Percentiles rank a stretch among this genome's conserved stretches.
Evolutionary conservation across 2,888 invertebrate species (phyloP).

Genomic region (Lasioglossum vierecki): DNA sequence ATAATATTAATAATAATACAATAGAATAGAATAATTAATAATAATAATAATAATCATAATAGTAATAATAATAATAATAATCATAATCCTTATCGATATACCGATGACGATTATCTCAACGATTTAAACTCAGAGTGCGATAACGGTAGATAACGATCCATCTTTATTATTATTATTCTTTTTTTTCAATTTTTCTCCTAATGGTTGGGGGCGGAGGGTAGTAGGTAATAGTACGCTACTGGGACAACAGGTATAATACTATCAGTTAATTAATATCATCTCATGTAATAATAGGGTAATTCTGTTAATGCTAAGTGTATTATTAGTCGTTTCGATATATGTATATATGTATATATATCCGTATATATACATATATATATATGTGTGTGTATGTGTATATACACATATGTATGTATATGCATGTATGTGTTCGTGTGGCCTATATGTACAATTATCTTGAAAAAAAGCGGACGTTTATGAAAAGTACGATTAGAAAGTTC

Average conservation of each 20-base stretch:
- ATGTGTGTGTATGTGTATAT: not conserved
- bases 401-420: conserved; percentile 11
- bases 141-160: conserved; percentile 64
- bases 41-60: conserved; percentile 51
- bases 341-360: conserved; percentile 14
- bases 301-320: conserved; percentile 64
- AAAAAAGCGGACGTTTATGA: not conserved
- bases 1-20: conserved; percentile 60
- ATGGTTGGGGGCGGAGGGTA: conserved; percentile 6
- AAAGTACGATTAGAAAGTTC: not conserved
- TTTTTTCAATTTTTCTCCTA: conserved; percentile 48
- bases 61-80: conserved; percentile 58
- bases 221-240: conserved; percentile 64
- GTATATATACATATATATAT: conserved; percentile 13
- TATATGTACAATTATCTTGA: conserved; percentile 1
- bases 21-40: conserved; percentile 56
- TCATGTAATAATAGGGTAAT: conserved; percentile 58
- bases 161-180: conserved; percentile 11
- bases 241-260: conserved; percentile 79
- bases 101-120: conserved; percentile 63
- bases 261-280: conserved; percentile 74
- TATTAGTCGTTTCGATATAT: conserved; percentile 35
- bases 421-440: conserved; percentile 1
- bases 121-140: conserved; percentile 62
- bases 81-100: conserved; percentile 63